Evolutionary conservation across 2,113 vertebrate genomes (phyloP).

Genomic region (Cyphomyrus plagiostoma): DNA sequence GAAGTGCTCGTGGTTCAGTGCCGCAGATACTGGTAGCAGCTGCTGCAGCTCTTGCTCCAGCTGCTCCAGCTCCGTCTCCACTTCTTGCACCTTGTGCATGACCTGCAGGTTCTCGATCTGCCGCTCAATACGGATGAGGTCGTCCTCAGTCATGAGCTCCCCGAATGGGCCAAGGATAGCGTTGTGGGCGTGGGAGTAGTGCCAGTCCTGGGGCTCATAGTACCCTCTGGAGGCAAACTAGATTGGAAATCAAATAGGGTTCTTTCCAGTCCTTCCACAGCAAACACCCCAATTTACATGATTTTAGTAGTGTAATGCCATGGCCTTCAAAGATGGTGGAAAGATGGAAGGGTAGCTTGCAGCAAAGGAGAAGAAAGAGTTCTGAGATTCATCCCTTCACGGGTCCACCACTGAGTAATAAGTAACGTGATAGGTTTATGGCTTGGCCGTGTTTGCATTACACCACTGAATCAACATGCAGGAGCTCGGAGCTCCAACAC

Average conservation of each 20-base stretch:
- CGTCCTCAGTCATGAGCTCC: conserved; percentile 83
- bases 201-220: conserved; percentile 75
- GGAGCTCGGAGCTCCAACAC: conserved; percentile 59
- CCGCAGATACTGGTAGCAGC: conserved; percentile 66
- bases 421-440: neutral
- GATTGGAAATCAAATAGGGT: conserved; percentile 62
- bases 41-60: conserved; percentile 74
- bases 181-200: conserved; percentile 67
- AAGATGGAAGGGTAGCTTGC: neutral
- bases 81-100: conserved; percentile 77
- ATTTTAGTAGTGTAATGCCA: conserved; percentile 85
- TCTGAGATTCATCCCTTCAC: neutral
- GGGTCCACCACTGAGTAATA: neutral
- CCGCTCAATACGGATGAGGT: conserved; percentile 80
- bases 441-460: conserved; percentile 56
- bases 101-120: conserved; percentile 93
- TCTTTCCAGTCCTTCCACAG: conserved; percentile 57
- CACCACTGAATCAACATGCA: conserved; percentile 83
- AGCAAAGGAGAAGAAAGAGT: neutral
- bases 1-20: conserved; percentile 64
- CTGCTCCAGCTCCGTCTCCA: conserved; percentile 71
- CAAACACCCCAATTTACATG: conserved; percentile 61
- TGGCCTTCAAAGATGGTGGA: conserved; percentile 35
- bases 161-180: conserved; percentile 80
- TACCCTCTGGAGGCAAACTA: conserved; percentile 76